A percentile compares a stretch with the other conserved stretches of the same genome.
Evolutionary conservation across 2,797 vertebrate genomes (phyloP).

Genomic region (Eidolon dupreanum): DNA sequence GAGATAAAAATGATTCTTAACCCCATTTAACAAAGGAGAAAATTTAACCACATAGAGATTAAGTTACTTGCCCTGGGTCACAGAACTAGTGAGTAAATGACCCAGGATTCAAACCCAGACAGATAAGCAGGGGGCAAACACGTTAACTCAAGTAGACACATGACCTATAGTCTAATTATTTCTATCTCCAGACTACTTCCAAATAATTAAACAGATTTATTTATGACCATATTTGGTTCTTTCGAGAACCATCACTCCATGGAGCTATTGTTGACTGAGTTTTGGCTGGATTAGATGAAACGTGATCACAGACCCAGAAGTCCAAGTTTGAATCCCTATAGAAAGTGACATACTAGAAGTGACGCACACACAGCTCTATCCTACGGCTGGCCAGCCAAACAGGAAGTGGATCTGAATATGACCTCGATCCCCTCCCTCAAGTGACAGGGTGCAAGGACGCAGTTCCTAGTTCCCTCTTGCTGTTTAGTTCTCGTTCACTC

Average conservation of each 20-base stretch:
- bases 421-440: not conserved
- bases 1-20: not conserved
- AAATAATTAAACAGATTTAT: not conserved
- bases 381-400: not conserved
- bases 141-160: not conserved
- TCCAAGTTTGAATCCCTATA: not conserved
- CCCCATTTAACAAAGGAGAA: not conserved
- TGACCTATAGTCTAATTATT: not conserved
- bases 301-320: not conserved
- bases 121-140: not conserved
- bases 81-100: not conserved
- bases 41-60: not conserved
- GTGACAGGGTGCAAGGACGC: accelerated
- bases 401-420: not conserved
- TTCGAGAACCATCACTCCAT: not conserved
- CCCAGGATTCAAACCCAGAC: not conserved
- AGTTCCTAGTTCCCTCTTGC: not conserved
- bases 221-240: not conserved
- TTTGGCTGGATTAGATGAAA: not conserved
- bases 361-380: accelerated
- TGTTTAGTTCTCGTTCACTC: not conserved
- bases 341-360: not conserved
- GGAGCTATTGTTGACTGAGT: not conserved
- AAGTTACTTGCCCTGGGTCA: not conserved
- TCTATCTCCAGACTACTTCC: not conserved